phyloP scores from a whole-genome alignment of 2,888 invertebrate genomes.

The Zelleria hepariella region DNA sequence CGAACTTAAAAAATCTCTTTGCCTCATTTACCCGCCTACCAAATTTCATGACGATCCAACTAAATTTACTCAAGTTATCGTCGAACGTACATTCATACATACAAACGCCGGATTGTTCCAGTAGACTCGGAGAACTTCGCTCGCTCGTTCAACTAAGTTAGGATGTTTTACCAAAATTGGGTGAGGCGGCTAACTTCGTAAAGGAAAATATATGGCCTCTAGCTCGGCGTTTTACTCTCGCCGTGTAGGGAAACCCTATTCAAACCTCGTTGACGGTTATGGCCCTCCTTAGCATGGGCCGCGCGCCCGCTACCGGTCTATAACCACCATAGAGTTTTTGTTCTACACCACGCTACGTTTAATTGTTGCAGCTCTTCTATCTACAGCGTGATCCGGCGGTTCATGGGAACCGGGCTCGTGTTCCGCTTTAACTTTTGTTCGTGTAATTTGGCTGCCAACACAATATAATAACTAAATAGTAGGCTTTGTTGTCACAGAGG shows the following conservation, averaged over 20 bases:
- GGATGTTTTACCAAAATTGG: too few species aligned
- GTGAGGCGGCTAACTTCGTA: too few species aligned
- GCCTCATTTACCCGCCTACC: too few species aligned
- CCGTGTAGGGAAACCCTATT: neutral
- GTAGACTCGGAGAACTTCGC: too few species aligned
- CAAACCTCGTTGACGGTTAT: slow-evolving; percentile 44
- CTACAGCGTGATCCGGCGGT: slow-evolving; percentile 54
- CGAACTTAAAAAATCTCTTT: too few species aligned
- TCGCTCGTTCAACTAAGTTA: too few species aligned
- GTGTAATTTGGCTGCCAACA: slow-evolving; percentile 32
- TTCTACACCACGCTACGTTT: slow-evolving; percentile 44
- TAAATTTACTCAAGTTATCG: too few species aligned
- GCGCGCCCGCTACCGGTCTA: slow-evolving; percentile 65
- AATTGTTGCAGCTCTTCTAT: slow-evolving; percentile 59
- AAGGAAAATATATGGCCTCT: too few species aligned
- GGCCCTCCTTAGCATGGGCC: slow-evolving; percentile 55
- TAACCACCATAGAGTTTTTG: slow-evolving; percentile 38
- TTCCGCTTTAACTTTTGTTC: slow-evolving; percentile 60
- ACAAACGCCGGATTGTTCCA: too few species aligned
- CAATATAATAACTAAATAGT: neutral
- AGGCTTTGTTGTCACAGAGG: neutral
- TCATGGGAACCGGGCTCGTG: slow-evolving; percentile 53
- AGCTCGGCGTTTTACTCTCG: neutral
- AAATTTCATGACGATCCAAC: too few species aligned
- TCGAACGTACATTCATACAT: too few species aligned